phyloP scores from a whole-genome alignment of 2,888 invertebrate species.

The Caenorhabditis macrosperma region DNA sequence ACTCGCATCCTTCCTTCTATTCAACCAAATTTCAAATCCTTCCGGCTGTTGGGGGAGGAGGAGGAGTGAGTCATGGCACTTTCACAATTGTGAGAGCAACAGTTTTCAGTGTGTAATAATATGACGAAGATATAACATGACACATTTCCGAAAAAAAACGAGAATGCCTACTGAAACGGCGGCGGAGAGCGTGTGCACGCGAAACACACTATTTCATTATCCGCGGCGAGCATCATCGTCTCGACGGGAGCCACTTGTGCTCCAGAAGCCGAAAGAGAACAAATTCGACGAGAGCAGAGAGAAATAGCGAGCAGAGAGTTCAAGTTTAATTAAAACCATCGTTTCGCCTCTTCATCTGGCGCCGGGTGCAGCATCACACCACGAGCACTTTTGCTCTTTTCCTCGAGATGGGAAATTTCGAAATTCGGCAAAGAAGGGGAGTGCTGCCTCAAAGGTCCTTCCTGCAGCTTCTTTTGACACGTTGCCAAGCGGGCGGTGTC shows the following conservation, averaged over 20 bases:
- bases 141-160: not conserved
- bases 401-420: not conserved
- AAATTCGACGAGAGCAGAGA: conserved; percentile 8
- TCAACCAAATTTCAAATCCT: not conserved
- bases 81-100: too few relatives aligned
- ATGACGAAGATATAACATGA: not conserved
- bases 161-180: not conserved
- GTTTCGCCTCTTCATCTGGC: conserved; percentile 1
- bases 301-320: conserved; percentile 12
- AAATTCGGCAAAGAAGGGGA: not conserved
- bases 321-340: conserved; percentile 48
- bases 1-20: conserved; percentile 1
- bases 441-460: too few relatives aligned
- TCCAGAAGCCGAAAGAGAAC: conserved; percentile 11
- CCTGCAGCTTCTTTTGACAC: conserved; percentile 8
- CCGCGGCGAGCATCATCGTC: conserved; percentile 40
- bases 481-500: conserved; percentile 24
- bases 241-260: conserved; percentile 28
- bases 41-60: not conserved
- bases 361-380: not conserved
- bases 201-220: conserved; percentile 52
- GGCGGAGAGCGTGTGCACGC: not conserved
- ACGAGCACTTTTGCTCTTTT: conserved; percentile 22
- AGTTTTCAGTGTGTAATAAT: not conserved
- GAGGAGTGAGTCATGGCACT: conserved; percentile 21